A percentile compares a stretch with the other conserved stretches of the same genome.
phyloP scores from a whole-genome alignment of 23 tunicate genomes.

The Pegea sp. region DNA sequence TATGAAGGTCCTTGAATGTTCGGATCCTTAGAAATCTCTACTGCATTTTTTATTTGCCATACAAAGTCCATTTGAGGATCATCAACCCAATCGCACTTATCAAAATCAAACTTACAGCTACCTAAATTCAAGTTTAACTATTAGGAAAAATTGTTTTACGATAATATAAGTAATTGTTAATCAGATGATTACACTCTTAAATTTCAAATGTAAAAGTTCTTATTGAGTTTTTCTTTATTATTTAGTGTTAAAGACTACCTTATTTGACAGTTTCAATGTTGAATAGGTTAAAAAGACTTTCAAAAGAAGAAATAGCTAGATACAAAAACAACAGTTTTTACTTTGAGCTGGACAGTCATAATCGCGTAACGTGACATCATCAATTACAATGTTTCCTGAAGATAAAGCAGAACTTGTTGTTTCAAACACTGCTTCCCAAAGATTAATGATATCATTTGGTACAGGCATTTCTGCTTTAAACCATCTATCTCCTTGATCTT shows the following conservation, averaged over 20 bases:
- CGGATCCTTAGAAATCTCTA: neutral
- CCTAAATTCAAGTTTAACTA: neutral
- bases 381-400: constrained; percentile 35
- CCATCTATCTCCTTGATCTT: constrained; percentile 49
- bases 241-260: neutral
- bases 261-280: neutral
- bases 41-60: constrained; percentile 10
- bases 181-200: no score
- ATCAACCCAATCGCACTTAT: constrained; percentile 21
- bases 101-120: constrained; percentile 23
- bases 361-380: constrained; percentile 20
- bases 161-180: no score
- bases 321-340: neutral
- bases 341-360: constrained; percentile 5
- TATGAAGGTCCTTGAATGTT: constrained; percentile 11
- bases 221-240: no score
- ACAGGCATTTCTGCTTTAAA: constrained; percentile 10
- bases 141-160: no score
- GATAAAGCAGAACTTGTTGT: constrained; percentile 7
- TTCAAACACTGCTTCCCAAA: constrained; percentile 6
- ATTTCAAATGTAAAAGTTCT: no score
- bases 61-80: constrained; percentile 13
- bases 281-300: neutral
- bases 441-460: neutral
- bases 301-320: neutral